Evolutionary conservation across 2,113 vertebrate species (phyloP).

Genomic region (Cariama cristata): DNA sequence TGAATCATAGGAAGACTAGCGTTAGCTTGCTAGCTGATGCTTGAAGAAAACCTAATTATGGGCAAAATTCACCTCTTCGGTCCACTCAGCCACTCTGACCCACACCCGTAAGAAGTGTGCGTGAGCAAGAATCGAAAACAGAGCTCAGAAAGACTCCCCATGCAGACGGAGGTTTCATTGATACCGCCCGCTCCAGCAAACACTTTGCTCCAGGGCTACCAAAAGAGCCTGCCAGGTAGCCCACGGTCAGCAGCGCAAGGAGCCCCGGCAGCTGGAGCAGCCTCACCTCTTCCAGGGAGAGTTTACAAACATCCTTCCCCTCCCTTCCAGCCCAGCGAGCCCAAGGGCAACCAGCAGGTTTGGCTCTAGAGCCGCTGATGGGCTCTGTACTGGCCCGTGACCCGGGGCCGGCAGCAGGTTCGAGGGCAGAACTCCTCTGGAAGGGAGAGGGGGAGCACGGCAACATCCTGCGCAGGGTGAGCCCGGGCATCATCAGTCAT

Average conservation of each 20-base stretch:
- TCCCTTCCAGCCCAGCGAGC: background rate
- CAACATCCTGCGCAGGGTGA: fast-evolving
- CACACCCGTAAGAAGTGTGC: background rate
- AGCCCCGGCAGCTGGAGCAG: background rate
- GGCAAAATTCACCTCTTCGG: background rate
- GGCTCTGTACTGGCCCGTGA: background rate
- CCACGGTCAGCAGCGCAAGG: fast-evolving
- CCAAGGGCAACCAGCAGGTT: fast-evolving
- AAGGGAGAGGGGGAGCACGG: background rate
- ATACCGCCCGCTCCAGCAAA: background rate
- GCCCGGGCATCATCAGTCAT: background rate
- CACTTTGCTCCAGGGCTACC: fast-evolving
- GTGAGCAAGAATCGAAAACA: fast-evolving
- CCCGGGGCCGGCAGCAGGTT: fast-evolving
- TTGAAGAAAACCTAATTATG: background rate
- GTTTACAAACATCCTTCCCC: background rate
- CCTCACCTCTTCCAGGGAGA: background rate
- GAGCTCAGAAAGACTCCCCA: background rate
- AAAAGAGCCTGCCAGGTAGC: background rate
- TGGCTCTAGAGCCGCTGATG: background rate
- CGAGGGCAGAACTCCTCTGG: background rate
- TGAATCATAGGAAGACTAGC: background rate
- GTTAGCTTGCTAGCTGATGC: background rate
- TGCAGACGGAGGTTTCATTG: fast-evolving
- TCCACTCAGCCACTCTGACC: background rate